phyloP scores from a whole-genome alignment of 92 coral and sea anemone genomes.

The Parazoanthus atlanticus region DNA sequence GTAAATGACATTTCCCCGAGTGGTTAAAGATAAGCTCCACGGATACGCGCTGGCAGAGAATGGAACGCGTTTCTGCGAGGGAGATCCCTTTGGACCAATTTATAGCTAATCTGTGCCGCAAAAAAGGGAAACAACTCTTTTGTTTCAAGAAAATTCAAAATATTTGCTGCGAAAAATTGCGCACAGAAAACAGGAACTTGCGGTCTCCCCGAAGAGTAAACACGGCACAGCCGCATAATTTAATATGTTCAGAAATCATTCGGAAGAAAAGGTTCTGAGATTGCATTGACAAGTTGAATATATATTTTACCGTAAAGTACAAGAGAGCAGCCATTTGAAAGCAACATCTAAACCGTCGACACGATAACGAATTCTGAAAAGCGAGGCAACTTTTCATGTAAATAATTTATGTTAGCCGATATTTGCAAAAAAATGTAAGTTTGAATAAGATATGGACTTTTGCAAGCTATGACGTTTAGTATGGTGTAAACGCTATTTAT shows the following conservation, averaged over 20 bases:
- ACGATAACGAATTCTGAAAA: not conserved
- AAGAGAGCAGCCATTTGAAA: not conserved
- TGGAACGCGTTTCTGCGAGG: not conserved
- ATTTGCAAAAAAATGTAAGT: not conserved
- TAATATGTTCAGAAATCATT: not conserved
- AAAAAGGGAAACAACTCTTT: constrained; percentile 16
- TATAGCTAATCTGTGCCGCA: constrained; percentile 21
- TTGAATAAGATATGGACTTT: not conserved
- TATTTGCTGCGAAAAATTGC: constrained; percentile 28
- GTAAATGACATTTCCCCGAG: not conserved
- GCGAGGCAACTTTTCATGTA: not conserved
- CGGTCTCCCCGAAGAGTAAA: constrained; percentile 24
- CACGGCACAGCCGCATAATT: not conserved
- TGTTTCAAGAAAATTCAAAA: constrained; percentile 43
- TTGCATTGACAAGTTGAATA: not conserved
- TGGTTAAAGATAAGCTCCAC: not conserved
- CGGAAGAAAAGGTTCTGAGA: constrained; percentile 4
- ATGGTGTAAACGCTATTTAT: constrained; percentile 20
- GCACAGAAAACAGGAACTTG: constrained; percentile 34
- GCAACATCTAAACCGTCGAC: not conserved
- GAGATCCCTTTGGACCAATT: not conserved
- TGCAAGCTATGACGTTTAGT: not conserved
- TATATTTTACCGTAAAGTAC: not conserved
- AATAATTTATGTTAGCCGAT: not conserved
- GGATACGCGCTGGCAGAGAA: not conserved